Conservation (phyloP, 2,888 invertebrate genomes). For the Entomobrya multifasciata region DNA sequence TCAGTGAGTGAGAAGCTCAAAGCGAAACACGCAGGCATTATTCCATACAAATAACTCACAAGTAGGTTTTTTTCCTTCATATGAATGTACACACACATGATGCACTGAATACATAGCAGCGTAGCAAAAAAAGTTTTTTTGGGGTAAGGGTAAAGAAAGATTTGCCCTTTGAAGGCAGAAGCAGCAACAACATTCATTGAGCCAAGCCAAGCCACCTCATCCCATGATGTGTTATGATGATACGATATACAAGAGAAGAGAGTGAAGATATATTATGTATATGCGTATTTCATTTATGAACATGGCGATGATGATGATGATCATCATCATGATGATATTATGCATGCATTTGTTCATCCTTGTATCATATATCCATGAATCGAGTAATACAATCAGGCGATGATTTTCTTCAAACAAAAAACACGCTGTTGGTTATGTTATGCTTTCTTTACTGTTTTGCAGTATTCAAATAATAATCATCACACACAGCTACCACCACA, state of each 20-base stretch:
- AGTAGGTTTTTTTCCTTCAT: too few relatives aligned
- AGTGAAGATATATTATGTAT: too few relatives aligned
- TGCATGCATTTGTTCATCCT: slow-evolving; percentile 45
- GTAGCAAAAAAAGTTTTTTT: slow-evolving; percentile 32
- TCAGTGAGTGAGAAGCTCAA: not conserved
- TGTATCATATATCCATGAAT: slow-evolving; percentile 46
- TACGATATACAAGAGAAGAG: not conserved
- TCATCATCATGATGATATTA: too few relatives aligned
- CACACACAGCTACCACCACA: not conserved
- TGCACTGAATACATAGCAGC: slow-evolving; percentile 11
- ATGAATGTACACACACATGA: slow-evolving; percentile 1
- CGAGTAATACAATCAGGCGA: slow-evolving; percentile 44
- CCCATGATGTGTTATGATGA: not conserved
- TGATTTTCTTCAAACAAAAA: slow-evolving; percentile 52
- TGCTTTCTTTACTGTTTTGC: slow-evolving; percentile 13
- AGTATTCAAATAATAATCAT: slow-evolving; percentile 16
- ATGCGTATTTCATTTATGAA: slow-evolving; percentile 19
- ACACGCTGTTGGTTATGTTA: not conserved
- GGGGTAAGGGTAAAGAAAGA: slow-evolving; percentile 35
- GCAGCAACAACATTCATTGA: slow-evolving; percentile 23
- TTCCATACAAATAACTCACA: not conserved
- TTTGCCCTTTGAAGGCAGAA: slow-evolving; percentile 17
- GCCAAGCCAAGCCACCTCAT: slow-evolving; percentile 5
- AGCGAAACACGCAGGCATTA: not conserved
- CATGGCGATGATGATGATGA: too few relatives aligned